These are phyloP conservation scores for Gopherus flavomarginatus DNA, from an alignment of 2,113 vertebrate species.

Conservation along the genomic window DNA sequence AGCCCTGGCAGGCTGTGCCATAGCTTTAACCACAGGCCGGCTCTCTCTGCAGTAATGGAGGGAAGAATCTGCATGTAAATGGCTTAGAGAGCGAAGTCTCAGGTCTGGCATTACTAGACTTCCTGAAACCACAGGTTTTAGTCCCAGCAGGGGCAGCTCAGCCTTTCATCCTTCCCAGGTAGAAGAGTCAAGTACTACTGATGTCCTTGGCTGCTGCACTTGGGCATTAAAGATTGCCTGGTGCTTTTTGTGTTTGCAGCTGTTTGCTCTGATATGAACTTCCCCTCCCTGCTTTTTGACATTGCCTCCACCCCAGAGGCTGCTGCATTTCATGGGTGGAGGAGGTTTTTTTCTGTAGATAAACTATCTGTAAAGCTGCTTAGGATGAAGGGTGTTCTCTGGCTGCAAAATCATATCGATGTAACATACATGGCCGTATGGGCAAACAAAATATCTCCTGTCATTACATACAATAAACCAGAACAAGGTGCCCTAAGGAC, in stretches of 20 bases:
- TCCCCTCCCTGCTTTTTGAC: not conserved
- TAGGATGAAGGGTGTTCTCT: not conserved
- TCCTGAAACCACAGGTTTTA: not conserved
- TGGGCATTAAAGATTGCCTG: not conserved
- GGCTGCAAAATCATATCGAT: not conserved
- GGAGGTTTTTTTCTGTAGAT: not conserved
- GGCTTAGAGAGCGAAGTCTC: not conserved
- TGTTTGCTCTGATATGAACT: not conserved
- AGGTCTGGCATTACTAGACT: not conserved
- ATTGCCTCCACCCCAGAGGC: not conserved
- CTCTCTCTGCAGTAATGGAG: not conserved
- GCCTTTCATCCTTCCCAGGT: not conserved
- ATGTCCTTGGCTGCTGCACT: not conserved
- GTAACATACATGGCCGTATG: not conserved
- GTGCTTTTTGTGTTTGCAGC: not conserved
- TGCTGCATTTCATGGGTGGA: accelerated
- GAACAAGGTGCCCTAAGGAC: not conserved
- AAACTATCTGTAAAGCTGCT: not conserved
- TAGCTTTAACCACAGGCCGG: not conserved
- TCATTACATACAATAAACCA: not conserved
- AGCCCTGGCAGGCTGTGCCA: not conserved
- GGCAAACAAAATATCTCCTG: not conserved
- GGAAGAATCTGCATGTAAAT: not conserved
- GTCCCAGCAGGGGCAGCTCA: not conserved
- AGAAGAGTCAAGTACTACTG: not conserved